Percentiles rank a stretch among this genome's conserved stretches.
phyloP scores from a whole-genome alignment of 2,113 vertebrate genomes.

The Sphaerodactylus townsendi region DNA sequence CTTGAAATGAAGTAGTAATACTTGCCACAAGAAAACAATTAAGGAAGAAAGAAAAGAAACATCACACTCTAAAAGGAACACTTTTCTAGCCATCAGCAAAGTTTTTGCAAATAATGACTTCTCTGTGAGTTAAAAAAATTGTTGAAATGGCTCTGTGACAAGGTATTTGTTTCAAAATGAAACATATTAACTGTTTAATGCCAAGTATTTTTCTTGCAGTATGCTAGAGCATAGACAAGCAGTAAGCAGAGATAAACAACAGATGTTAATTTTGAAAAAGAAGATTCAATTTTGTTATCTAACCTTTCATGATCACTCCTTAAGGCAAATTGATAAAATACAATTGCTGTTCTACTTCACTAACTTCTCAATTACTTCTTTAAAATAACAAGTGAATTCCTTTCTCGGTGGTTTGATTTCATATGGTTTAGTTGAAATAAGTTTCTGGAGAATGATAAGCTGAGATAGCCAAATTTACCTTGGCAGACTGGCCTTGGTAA shows the following conservation, averaged over 20 bases:
- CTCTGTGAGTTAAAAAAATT: background rate
- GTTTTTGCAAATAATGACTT: background rate
- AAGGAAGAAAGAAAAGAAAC: background rate
- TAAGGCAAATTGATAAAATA: constrained; percentile 10
- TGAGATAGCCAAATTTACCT: no score
- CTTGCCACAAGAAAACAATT: background rate
- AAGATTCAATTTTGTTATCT: background rate
- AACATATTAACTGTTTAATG: background rate
- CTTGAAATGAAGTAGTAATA: background rate
- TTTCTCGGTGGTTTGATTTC: background rate
- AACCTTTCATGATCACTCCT: background rate
- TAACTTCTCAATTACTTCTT: background rate
- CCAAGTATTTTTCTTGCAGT: background rate
- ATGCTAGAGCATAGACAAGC: background rate
- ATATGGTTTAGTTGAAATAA: background rate
- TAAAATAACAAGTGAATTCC: background rate
- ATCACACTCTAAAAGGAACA: background rate
- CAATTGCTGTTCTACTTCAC: background rate
- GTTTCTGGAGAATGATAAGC: background rate
- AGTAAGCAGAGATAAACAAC: background rate
- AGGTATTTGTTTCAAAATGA: background rate
- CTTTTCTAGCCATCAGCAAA: background rate
- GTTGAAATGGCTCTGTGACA: background rate
- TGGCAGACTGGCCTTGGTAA: no score
- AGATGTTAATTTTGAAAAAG: background rate